Conservation (phyloP, 1,140 invertebrate genomes). For the Sycophaga agraensis region DNA sequence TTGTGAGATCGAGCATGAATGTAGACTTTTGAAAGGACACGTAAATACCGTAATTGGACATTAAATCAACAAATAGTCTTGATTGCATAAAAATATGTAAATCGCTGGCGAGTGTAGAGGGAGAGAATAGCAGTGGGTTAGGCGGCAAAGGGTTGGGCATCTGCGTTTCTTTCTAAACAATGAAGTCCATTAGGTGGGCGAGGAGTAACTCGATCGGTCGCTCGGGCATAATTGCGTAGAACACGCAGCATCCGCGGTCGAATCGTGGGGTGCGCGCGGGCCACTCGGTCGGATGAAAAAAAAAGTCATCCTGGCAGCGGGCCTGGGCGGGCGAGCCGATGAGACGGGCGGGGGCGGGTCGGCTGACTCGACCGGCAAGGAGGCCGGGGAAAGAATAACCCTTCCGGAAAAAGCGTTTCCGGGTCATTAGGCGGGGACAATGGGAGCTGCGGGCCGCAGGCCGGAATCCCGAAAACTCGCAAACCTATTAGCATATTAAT, state of each 20-base stretch:
- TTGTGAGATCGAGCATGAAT: no score
- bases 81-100: no score
- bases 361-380: no score
- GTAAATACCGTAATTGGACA: no score
- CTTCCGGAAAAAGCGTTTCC: conserved; percentile 59
- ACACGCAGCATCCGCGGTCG: background rate
- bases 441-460: conserved; percentile 39
- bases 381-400: conserved; percentile 36
- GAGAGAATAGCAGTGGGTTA: no score
- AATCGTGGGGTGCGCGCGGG: background rate
- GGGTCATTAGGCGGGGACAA: conserved; percentile 58
- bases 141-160: no score
- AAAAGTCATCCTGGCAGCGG: background rate
- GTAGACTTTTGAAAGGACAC: no score
- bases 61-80: no score
- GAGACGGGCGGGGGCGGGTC: background rate
- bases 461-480: conserved; percentile 54
- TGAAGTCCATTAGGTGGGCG: no score
- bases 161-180: no score
- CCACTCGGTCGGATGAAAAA: background rate
- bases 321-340: background rate
- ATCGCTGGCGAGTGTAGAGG: no score
- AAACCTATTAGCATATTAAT: conserved; percentile 62
- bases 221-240: conserved; percentile 5
- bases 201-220: no score